These are phyloP conservation scores for Drosophila borealis DNA, from an alignment of 2,888 invertebrate genomes.

Conservation along the genomic window DNA sequence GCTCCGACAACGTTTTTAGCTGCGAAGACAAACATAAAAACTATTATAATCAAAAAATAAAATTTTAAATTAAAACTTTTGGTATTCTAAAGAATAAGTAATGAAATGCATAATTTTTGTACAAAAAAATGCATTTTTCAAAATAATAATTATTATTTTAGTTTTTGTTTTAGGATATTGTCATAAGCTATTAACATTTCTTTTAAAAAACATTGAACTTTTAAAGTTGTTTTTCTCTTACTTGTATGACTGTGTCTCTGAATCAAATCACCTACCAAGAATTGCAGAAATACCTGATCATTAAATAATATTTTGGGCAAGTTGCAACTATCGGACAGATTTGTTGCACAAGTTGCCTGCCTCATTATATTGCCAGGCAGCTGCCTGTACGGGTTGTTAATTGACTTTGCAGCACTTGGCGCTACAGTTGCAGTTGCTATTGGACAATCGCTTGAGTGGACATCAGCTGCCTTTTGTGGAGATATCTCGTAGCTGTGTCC, in stretches of 20 bases:
- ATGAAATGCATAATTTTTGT: too few species aligned
- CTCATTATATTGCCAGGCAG: not conserved
- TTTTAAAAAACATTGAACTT: too few species aligned
- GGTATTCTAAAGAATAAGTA: too few species aligned
- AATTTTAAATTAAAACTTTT: too few species aligned
- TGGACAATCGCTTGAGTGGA: slow-evolving; percentile 2
- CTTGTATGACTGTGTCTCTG: not conserved
- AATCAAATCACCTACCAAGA: not conserved
- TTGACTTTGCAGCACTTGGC: slow-evolving; percentile 62
- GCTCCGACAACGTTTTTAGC: too few species aligned
- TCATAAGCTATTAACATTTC: too few species aligned
- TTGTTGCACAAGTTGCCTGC: not conserved
- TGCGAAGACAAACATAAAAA: too few species aligned
- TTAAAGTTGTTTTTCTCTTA: too few species aligned
- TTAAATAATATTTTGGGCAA: not conserved
- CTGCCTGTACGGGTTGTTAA: slow-evolving; percentile 49
- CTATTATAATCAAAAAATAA: too few species aligned
- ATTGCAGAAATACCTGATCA: not conserved
- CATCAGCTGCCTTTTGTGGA: slow-evolving; percentile 33
- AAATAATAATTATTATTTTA: too few species aligned
- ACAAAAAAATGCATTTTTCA: too few species aligned
- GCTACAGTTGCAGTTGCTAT: slow-evolving; percentile 24
- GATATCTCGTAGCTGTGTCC: slow-evolving; percentile 24
- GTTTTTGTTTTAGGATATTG: too few species aligned
- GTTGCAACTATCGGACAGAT: not conserved